Evolutionary conservation across 1,140 invertebrate genomes (phyloP).

Genomic region (Drosophila arawakana): DNA sequence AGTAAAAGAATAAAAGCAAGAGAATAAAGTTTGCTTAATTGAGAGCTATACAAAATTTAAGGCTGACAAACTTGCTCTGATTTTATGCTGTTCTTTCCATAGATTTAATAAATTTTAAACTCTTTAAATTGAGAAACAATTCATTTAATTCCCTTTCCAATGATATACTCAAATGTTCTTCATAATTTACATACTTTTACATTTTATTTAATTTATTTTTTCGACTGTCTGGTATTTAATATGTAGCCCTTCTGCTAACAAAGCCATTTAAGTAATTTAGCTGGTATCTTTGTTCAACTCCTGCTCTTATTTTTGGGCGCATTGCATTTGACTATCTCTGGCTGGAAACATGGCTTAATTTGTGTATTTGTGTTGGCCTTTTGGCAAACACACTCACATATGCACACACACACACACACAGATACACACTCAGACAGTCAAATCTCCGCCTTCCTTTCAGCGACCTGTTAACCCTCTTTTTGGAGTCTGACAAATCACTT

Average conservation of each 20-base stretch:
- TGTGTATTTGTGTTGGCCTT: conserved; percentile 19
- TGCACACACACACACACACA: background rate
- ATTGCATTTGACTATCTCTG: conserved; percentile 45
- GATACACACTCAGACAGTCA: background rate
- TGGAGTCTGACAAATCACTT: conserved; percentile 38
- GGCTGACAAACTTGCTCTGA: too few relatives aligned
- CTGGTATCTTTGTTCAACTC: background rate
- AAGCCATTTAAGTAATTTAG: conserved; percentile 26
- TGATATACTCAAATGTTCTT: background rate
- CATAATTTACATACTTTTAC: background rate
- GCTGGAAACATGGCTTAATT: conserved; percentile 34
- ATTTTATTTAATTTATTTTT: background rate
- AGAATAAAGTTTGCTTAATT: too few relatives aligned
- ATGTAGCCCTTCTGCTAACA: background rate
- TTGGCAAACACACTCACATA: conserved; percentile 22
- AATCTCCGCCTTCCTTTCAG: background rate
- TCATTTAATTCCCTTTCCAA: too few relatives aligned
- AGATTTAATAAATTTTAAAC: too few relatives aligned
- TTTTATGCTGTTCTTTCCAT: too few relatives aligned
- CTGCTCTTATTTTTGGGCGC: background rate
- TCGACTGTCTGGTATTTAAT: background rate
- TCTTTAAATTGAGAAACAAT: too few relatives aligned
- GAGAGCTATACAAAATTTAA: too few relatives aligned
- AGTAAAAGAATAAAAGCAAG: too few relatives aligned
- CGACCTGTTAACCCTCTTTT: background rate